A percentile compares a stretch with the other conserved stretches of the same genome.
phyloP scores from a whole-genome alignment of 2,797 vertebrate species.

The Eospalax fontanierii region DNA sequence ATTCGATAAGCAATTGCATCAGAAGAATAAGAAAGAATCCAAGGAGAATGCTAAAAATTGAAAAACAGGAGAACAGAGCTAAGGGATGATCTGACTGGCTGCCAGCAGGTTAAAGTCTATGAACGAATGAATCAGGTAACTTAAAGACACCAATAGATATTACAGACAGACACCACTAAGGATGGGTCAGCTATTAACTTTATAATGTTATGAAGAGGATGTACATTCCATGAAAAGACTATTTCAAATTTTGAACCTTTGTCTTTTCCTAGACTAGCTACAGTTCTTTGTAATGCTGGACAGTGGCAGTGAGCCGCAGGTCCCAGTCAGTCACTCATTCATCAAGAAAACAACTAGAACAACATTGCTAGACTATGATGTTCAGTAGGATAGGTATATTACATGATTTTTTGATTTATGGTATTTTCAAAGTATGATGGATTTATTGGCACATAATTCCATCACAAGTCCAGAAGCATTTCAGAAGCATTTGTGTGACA shows the following conservation, averaged over 20 bases:
- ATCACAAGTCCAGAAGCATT: too few species aligned
- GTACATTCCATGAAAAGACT: background rate
- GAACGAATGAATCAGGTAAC: background rate
- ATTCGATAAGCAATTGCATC: constrained; percentile 24
- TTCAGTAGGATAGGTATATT: background rate
- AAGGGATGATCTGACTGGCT: background rate
- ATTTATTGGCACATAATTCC: background rate
- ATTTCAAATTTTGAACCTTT: background rate
- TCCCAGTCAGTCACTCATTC: background rate
- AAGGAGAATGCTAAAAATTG: background rate
- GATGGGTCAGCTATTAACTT: background rate
- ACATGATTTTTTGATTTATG: background rate
- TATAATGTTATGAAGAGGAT: background rate
- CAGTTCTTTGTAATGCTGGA: background rate
- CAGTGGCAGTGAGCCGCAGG: background rate
- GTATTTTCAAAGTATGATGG: background rate
- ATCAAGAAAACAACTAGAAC: background rate
- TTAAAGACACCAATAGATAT: background rate
- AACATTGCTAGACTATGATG: background rate
- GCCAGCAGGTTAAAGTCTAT: background rate
- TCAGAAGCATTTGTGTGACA: background rate
- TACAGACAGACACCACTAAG: background rate
- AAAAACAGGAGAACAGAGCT: constrained; percentile 29
- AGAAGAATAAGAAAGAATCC: constrained; percentile 2
- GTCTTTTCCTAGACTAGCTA: background rate